Conservation (phyloP, 2,888 invertebrate species). For the Norana najaformis region DNA sequence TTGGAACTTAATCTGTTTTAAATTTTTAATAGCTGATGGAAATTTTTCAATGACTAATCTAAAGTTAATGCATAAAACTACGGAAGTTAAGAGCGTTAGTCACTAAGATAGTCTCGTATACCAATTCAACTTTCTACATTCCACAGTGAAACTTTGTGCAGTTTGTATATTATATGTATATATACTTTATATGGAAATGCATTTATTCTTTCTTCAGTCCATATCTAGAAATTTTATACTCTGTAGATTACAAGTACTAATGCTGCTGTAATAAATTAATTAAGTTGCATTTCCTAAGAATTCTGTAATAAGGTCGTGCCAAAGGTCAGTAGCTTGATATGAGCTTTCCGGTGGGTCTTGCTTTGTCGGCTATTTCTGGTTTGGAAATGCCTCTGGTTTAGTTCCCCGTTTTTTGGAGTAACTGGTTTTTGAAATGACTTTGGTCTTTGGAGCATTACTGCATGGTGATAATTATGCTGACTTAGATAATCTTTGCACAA, state of each 20-base stretch:
- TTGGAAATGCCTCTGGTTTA: neutral
- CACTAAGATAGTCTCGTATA: neutral
- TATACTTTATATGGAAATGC: neutral
- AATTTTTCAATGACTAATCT: neutral
- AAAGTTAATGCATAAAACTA: neutral
- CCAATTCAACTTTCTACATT: neutral
- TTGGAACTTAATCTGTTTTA: neutral
- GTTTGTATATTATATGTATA: neutral
- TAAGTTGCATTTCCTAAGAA: neutral
- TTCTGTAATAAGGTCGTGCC: neutral
- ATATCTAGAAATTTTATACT: neutral
- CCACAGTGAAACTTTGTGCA: neutral
- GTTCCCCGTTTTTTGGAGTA: neutral
- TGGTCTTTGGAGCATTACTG: neutral
- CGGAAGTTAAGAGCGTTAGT: neutral
- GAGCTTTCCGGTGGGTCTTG: neutral
- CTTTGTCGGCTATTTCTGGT: neutral
- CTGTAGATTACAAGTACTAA: neutral
- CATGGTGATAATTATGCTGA: neutral
- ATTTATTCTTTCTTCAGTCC: neutral
- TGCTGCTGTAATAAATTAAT: neutral
- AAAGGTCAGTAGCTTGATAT: neutral
- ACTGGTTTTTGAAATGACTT: neutral
- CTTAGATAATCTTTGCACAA: neutral
- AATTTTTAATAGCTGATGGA: neutral